Percentiles rank a stretch among this genome's conserved stretches.
Evolutionary conservation across 2,797 vertebrate species (phyloP).

Genomic region (Sardinella longiceps): DNA sequence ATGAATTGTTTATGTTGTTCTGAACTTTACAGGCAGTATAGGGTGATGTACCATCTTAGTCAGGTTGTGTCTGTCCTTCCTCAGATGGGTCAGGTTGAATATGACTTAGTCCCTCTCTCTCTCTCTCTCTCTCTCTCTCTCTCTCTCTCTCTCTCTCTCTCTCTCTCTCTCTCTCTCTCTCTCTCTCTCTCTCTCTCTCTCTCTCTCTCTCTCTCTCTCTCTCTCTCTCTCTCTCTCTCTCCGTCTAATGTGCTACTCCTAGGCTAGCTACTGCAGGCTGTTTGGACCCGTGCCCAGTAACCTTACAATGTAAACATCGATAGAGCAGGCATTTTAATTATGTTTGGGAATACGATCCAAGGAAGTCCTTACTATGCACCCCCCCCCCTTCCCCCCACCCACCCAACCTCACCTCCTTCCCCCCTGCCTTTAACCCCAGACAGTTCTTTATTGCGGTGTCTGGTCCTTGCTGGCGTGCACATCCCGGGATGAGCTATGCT

Average conservation of each 20-base stretch:
- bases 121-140: slow-evolving; percentile 1
- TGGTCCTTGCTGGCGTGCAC: slow-evolving; percentile 21
- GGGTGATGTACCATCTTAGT: neutral
- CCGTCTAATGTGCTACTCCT: neutral
- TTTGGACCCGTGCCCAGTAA: slow-evolving; percentile 30
- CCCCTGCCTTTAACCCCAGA: neutral
- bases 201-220: neutral
- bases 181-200: too few relatives aligned
- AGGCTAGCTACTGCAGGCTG: slow-evolving; percentile 22
- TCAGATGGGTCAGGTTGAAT: neutral
- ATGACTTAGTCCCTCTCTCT: neutral
- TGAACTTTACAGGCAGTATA: neutral
- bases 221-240: neutral
- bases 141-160: neutral
- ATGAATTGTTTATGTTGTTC: slow-evolving; percentile 16
- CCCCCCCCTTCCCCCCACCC: neutral
- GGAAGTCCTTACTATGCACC: neutral
- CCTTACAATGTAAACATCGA: slow-evolving; percentile 42
- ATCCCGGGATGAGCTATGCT: slow-evolving; percentile 18
- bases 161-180: neutral
- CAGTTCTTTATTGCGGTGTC: slow-evolving; percentile 31
- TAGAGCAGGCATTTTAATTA: slow-evolving; percentile 46
- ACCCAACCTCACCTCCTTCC: neutral
- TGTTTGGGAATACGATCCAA: slow-evolving; percentile 43
- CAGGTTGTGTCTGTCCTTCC: neutral